Percentiles rank a stretch among this genome's conserved stretches.
These are phyloP conservation scores for Phoeniculus purpureus DNA, from an alignment of 2,797 vertebrate genomes.

Conservation along the genomic window DNA sequence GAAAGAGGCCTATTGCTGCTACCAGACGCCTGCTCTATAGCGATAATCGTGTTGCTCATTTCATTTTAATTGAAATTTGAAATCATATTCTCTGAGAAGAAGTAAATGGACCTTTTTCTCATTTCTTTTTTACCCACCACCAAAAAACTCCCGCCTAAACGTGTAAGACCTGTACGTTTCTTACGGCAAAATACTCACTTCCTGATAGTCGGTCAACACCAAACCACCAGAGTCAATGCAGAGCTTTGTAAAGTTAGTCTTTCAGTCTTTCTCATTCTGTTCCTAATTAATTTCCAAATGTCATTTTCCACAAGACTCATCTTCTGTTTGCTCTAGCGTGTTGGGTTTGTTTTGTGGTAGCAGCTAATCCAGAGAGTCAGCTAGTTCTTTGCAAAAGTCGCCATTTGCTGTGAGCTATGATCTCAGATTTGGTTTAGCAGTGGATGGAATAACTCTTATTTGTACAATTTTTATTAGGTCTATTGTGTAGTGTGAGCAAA, in stretches of 20 bases:
- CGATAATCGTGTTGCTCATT: conserved; percentile 85
- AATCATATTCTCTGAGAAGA: conserved; percentile 79
- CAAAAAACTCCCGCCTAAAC: conserved; percentile 33
- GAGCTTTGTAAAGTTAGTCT: conserved; percentile 37
- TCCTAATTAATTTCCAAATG: conserved; percentile 60
- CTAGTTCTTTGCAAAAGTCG: neutral
- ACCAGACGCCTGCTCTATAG: conserved; percentile 80
- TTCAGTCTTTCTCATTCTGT: conserved; percentile 38
- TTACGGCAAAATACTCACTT: conserved; percentile 68
- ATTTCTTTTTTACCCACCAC: neutral
- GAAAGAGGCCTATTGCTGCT: conserved; percentile 81
- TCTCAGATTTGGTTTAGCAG: neutral
- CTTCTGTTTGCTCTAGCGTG: neutral
- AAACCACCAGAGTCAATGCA: neutral
- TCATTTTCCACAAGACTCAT: neutral
- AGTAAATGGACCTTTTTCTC: conserved; percentile 74
- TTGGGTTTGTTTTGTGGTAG: neutral
- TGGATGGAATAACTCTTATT: neutral
- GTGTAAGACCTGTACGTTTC: conserved; percentile 67
- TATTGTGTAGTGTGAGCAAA: neutral
- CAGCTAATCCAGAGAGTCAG: neutral
- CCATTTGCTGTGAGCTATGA: neutral
- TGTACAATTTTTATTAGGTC: neutral
- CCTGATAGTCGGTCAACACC: conserved; percentile 28
- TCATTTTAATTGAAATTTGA: conserved; percentile 88